phyloP scores from a whole-genome alignment of 2,797 vertebrate species.

The Bryconaethiops microstoma region DNA sequence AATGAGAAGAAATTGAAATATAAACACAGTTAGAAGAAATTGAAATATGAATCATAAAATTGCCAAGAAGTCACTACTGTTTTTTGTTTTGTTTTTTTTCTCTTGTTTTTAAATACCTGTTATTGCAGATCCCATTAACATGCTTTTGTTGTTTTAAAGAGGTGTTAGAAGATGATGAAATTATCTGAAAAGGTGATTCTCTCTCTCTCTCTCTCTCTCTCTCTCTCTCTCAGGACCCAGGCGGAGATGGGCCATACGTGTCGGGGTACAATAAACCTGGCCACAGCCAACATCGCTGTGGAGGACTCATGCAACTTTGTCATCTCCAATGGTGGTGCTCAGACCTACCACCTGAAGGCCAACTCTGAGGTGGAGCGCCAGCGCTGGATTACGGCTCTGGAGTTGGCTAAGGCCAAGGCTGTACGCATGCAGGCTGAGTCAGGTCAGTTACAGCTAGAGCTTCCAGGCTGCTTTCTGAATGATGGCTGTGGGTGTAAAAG shows the following conservation, averaged over 20 bases:
- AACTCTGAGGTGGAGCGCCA: slow-evolving; percentile 94
- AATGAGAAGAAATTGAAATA: too few relatives aligned
- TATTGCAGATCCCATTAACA: too few relatives aligned
- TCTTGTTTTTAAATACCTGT: too few relatives aligned
- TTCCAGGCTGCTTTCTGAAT: neutral
- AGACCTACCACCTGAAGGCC: slow-evolving; percentile 96
- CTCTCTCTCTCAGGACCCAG: slow-evolving; percentile 81
- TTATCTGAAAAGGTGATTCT: neutral
- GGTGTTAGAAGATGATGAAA: too few relatives aligned
- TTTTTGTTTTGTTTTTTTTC: too few relatives aligned
- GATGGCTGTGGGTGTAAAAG: neutral
- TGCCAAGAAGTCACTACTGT: too few relatives aligned
- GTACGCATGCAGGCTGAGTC: slow-evolving; percentile 92
- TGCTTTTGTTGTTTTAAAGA: too few relatives aligned
- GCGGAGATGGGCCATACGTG: slow-evolving; percentile 98
- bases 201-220: slow-evolving; percentile 1
- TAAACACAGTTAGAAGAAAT: too few relatives aligned
- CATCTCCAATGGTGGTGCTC: slow-evolving; percentile 93
- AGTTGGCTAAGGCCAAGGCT: slow-evolving; percentile 93
- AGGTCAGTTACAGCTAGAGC: slow-evolving; percentile 64
- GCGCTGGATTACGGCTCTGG: slow-evolving; percentile 94
- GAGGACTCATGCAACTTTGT: slow-evolving; percentile 97
- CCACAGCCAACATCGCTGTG: slow-evolving; percentile 92
- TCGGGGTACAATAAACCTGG: slow-evolving; percentile 94
- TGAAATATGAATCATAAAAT: too few relatives aligned